phyloP scores from a whole-genome alignment of 2,888 invertebrate genomes.

The Smittia aterrima region DNA sequence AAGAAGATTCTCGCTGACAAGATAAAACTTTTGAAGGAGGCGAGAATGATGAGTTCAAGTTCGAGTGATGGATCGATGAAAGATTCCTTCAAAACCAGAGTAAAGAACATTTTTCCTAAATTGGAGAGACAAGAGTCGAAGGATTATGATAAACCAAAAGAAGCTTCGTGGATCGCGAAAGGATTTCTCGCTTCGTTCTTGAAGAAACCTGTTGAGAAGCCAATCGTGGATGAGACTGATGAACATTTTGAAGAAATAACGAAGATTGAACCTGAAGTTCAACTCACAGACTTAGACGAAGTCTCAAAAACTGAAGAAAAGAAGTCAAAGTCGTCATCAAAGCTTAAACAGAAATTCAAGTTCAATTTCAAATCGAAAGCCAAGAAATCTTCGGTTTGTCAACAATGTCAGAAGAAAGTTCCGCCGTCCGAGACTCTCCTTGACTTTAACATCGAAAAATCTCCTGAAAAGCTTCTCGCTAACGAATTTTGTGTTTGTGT shows the following conservation, averaged over 20 bases:
- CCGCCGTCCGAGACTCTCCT: conserved; percentile 43
- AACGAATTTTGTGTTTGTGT: conserved; percentile 48
- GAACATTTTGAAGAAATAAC: conserved; percentile 20
- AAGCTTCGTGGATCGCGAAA: background rate
- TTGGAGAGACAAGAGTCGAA: background rate
- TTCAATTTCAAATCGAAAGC: background rate
- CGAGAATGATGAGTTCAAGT: background rate
- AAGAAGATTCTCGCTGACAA: conserved; percentile 20
- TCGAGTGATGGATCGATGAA: background rate
- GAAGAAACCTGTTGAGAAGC: background rate
- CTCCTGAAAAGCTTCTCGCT: conserved; percentile 45
- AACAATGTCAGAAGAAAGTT: conserved; percentile 50
- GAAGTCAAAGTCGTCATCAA: background rate
- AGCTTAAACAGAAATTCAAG: background rate
- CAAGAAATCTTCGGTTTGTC: conserved; percentile 45
- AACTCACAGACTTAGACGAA: background rate
- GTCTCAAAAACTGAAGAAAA: background rate
- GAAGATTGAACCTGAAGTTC: background rate
- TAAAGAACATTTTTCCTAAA: conserved; percentile 15
- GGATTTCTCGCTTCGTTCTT: background rate
- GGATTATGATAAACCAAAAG: background rate
- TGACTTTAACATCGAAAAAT: conserved; percentile 49
- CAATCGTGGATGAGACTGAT: conserved; percentile 8
- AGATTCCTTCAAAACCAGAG: background rate
- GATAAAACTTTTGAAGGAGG: background rate